Conservation (phyloP, 2,797 vertebrate genomes). For the Myoxocephalus aenaeus region DNA sequence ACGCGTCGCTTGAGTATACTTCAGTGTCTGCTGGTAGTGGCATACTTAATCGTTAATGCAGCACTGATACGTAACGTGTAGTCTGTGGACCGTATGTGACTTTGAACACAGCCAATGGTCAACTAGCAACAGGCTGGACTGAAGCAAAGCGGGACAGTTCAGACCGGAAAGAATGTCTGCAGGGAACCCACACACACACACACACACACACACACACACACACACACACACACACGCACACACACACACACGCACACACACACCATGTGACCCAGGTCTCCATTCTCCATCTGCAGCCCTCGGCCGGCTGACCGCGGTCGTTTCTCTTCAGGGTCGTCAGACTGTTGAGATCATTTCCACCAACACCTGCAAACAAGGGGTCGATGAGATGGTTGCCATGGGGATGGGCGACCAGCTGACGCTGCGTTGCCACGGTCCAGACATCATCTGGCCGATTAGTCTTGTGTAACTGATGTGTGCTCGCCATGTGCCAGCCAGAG, state of each 20-base stretch:
- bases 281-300: constrained; percentile 89
- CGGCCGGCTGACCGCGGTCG: background rate
- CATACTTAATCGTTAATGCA: background rate
- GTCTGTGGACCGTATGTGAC: background rate
- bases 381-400: constrained; percentile 48
- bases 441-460: constrained; percentile 51
- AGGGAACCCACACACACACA: background rate
- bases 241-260: constrained; percentile 87
- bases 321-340: constrained; percentile 32
- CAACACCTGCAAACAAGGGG: constrained; percentile 62
- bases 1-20: background rate
- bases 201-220: no score
- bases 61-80: background rate
- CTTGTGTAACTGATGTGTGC: constrained; percentile 29
- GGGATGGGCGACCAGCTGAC: constrained; percentile 47
- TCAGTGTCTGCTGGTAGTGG: background rate
- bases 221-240: constrained; percentile 80
- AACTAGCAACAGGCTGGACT: background rate
- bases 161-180: constrained; percentile 24
- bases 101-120: constrained; percentile 2
- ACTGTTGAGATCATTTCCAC: constrained; percentile 20
- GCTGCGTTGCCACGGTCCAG: constrained; percentile 18
- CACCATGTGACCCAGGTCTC: constrained; percentile 94
- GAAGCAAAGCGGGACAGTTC: background rate
- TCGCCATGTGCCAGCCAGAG: constrained; percentile 5